phyloP scores from a whole-genome alignment of 2,113 vertebrate genomes.

The Heptranchias perlo region DNA sequence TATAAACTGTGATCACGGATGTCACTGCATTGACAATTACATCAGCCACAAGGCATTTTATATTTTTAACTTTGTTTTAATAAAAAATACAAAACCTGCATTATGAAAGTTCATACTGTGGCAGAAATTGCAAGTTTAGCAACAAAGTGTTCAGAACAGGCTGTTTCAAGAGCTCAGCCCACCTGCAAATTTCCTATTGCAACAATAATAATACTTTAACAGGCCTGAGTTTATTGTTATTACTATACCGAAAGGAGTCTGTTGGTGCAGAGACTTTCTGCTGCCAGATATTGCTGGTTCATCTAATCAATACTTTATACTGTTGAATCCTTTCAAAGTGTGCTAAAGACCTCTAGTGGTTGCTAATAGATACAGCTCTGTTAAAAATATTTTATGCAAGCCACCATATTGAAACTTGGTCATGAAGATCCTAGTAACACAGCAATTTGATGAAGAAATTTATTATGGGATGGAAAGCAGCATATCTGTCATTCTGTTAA shows the following conservation, averaged over 20 bases:
- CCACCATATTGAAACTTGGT: neutral
- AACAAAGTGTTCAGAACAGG: neutral
- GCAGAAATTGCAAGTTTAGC: neutral
- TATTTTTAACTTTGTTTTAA: neutral
- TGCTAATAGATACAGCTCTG: neutral
- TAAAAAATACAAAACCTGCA: neutral
- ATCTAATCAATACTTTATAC: neutral
- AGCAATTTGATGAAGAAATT: neutral
- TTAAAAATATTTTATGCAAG: neutral
- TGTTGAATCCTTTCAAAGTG: neutral
- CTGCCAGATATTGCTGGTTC: neutral
- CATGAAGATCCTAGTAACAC: neutral
- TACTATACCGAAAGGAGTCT: neutral
- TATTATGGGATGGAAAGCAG: neutral
- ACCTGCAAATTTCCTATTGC: neutral
- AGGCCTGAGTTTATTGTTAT: neutral
- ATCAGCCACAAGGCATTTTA: neutral
- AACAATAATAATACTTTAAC: neutral
- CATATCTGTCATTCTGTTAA: neutral
- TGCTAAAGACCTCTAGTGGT: constrained; percentile 25
- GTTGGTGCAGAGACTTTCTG: neutral
- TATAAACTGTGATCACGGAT: neutral
- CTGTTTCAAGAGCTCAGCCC: neutral
- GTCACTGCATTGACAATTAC: neutral
- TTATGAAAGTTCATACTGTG: neutral